Evolutionary conservation across 1,140 invertebrate species (phyloP), one percentile per base, ranked within the genome.

Genomic region (Drosophila subobscura): DNA sequence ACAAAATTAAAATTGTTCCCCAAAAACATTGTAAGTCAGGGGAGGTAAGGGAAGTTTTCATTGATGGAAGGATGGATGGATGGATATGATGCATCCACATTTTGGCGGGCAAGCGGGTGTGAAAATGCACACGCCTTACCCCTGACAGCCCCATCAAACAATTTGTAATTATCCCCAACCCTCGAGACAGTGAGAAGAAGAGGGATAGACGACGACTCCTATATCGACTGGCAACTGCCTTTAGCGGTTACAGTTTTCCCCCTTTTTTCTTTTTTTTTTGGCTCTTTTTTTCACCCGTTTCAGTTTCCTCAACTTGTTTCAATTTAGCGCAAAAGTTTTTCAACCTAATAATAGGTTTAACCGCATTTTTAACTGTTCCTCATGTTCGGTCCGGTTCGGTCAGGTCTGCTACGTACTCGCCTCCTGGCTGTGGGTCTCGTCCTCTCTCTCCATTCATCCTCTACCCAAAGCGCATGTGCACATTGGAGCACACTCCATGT

Each of bases 281-380:
- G 23, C 14, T 44, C 41, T 56, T 23, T n/a, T 37, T 65, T 47
- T 59, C 22, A 27, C 16, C 49, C 40, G 46, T 60, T 60, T 73
- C 40, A 25, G 58, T 49, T 63, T 72, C 44, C 56, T 53, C 64
- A 51, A 80, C 81, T 80, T 85, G 70, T 71, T 85, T 85, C 81
- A 85, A 85, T 86, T 81, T 75, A 72, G 83, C 29, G 65, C 77
- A 86, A 68, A 70, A 67, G 54, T 86, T 85, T 77, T 81, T 86
- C 61, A 65, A 72, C 49, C 79, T 88, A 88, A 88, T 88, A 88
- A 88, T 88, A 88, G 83, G 83, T 89, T 88, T 83, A 88, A 88
- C 83, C 83, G 79, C 84, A 89, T 54, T 86, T 86, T 86, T 83
- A 86, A 86, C 83, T 77, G 81, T 88, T 81, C 70, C 77, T 81